phyloP scores from a whole-genome alignment of 64 coral and sea anemone genomes.

The Stylophora pistillata region DNA sequence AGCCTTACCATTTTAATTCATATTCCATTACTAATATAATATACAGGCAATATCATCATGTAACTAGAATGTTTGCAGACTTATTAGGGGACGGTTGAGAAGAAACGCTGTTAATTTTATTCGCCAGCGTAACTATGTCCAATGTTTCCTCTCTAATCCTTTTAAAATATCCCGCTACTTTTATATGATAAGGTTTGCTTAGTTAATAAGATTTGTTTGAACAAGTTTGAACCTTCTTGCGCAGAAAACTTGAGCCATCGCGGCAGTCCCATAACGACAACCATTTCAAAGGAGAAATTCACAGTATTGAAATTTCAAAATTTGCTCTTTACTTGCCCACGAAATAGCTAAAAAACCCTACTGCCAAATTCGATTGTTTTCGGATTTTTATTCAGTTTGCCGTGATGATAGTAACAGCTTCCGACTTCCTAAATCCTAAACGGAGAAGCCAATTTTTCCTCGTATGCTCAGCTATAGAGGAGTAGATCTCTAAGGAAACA shows the following conservation, averaged over 20 bases:
- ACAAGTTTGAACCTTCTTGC: neutral
- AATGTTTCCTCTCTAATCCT: neutral
- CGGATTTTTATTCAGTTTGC: too few relatives aligned
- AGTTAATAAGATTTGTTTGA: neutral
- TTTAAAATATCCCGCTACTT: neutral
- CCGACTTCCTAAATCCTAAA: neutral
- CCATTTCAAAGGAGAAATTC: slow-evolving; percentile 8
- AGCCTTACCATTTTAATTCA: too few relatives aligned
- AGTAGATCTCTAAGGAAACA: neutral
- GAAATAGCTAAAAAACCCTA: too few relatives aligned
- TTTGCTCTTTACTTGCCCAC: too few relatives aligned
- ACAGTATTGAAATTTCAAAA: neutral
- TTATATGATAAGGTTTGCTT: slow-evolving; percentile 13
- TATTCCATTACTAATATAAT: too few relatives aligned
- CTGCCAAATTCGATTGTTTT: too few relatives aligned
- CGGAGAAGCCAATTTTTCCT: neutral
- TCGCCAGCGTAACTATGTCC: neutral
- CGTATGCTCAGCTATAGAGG: neutral
- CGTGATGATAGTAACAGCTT: too few relatives aligned
- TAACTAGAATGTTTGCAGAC: neutral
- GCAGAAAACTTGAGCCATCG: neutral
- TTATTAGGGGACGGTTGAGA: neutral
- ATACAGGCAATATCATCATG: too few relatives aligned
- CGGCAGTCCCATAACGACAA: too few relatives aligned
- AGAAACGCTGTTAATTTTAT: neutral